phyloP scores from a whole-genome alignment of 2,113 vertebrate species.

The Grammomys dolichurus region DNA sequence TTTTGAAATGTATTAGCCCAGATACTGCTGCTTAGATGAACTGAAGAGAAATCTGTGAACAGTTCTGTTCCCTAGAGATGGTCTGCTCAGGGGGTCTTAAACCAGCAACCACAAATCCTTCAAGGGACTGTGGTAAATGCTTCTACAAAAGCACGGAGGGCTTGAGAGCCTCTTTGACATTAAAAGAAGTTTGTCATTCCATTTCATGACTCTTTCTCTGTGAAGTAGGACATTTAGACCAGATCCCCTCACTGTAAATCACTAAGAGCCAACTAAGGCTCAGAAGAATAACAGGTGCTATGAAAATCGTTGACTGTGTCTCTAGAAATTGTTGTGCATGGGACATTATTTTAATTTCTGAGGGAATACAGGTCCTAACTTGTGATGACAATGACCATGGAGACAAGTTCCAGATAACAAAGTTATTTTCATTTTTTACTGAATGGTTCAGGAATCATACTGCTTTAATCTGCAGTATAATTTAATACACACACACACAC shows the following conservation, averaged over 20 bases:
- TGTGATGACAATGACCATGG: background rate
- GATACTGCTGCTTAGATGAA: background rate
- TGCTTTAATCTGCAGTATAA: constrained; percentile 20
- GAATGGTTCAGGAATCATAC: constrained; percentile 48
- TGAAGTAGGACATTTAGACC: background rate
- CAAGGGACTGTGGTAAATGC: fast-evolving
- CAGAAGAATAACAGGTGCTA: background rate
- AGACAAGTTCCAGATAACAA: constrained; percentile 28
- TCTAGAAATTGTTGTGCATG: background rate
- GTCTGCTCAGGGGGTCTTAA: background rate
- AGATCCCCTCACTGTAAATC: background rate
- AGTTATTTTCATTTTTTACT: constrained; percentile 39
- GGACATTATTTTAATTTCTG: constrained; percentile 40
- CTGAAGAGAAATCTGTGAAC: background rate
- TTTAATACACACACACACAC: background rate
- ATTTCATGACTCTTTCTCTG: constrained; percentile 31
- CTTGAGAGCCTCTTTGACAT: background rate
- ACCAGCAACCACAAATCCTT: background rate
- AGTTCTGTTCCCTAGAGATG: background rate
- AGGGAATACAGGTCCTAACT: constrained; percentile 48
- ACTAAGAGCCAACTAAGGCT: background rate
- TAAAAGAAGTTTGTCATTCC: background rate
- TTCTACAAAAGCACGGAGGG: background rate
- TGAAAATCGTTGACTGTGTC: background rate
- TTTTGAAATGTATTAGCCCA: constrained; percentile 21